A percentile compares a stretch with the other conserved stretches of the same genome.
Conservation (phyloP, 2,797 vertebrate species). For the Halcyon leucocephala region DNA sequence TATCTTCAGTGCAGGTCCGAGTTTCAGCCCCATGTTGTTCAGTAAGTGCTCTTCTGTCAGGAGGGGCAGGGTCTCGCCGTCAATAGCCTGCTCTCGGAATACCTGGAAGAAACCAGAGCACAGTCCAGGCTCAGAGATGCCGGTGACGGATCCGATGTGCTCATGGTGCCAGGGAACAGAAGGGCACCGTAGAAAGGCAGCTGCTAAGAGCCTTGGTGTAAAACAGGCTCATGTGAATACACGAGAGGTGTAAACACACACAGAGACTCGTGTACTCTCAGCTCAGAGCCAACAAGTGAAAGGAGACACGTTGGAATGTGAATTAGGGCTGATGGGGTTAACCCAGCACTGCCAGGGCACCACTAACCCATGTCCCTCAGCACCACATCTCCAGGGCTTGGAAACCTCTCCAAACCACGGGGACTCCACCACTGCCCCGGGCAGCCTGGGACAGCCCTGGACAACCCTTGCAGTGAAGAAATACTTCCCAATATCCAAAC, state of each 20-base stretch:
- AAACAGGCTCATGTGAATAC: fast-evolving
- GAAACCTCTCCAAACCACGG: no score
- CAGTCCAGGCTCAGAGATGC: not conserved
- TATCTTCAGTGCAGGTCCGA: constrained; percentile 96
- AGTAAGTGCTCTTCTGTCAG: constrained; percentile 97
- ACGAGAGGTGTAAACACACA: fast-evolving
- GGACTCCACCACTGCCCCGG: no score
- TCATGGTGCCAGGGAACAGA: fast-evolving
- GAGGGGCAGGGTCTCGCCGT: constrained; percentile 94
- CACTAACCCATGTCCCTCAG: no score
- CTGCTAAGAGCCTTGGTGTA: fast-evolving
- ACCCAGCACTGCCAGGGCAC: no score
- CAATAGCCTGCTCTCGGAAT: constrained; percentile 96
- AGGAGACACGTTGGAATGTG: not conserved
- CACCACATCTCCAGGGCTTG: no score
- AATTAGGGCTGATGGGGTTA: not conserved
- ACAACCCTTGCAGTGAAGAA: no score
- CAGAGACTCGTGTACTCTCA: not conserved
- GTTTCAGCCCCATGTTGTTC: constrained; percentile 95
- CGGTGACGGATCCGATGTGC: fast-evolving
- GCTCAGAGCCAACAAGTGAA: not conserved
- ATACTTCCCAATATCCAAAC: not conserved
- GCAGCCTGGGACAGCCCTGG: no score
- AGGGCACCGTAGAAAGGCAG: fast-evolving
- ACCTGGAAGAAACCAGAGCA: constrained; percentile 78